Conservation (phyloP, 2,113 vertebrate species). For the Cnemophilus loriae region DNA sequence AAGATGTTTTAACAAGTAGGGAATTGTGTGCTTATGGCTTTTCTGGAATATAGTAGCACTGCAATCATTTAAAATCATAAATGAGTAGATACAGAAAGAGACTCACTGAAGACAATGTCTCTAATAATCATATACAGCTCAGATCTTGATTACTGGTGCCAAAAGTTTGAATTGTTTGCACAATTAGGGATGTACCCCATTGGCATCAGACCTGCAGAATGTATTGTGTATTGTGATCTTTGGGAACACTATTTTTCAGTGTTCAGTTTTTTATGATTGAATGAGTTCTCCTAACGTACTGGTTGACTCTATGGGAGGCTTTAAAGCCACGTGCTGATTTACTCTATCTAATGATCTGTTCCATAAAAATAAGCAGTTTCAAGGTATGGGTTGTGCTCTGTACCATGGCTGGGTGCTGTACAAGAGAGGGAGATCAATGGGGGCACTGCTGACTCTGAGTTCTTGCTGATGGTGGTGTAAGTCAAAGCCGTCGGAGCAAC, state of each 20-base stretch:
- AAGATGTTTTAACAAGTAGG: constrained; percentile 44
- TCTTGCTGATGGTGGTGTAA: not conserved
- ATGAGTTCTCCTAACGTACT: not conserved
- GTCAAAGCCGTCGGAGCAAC: not conserved
- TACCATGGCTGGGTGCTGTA: not conserved
- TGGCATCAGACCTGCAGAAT: not conserved
- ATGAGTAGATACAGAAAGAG: not conserved
- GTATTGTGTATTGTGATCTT: not conserved
- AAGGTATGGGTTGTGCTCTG: not conserved
- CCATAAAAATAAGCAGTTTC: not conserved
- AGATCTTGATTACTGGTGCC: not conserved
- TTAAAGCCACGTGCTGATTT: not conserved
- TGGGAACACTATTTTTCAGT: accelerated
- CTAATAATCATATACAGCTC: not conserved
- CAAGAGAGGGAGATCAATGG: not conserved
- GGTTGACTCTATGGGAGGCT: not conserved
- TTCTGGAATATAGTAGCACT: not conserved
- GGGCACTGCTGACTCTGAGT: not conserved
- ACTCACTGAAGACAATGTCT: not conserved
- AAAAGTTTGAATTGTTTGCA: not conserved
- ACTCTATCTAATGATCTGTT: not conserved
- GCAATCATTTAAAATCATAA: not conserved
- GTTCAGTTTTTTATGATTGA: not conserved
- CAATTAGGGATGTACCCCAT: not conserved
- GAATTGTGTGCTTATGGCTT: not conserved